These are phyloP conservation scores for Penaeus chinensis DNA, from an alignment of 1,140 invertebrate genomes.

Conservation along the genomic window DNA sequence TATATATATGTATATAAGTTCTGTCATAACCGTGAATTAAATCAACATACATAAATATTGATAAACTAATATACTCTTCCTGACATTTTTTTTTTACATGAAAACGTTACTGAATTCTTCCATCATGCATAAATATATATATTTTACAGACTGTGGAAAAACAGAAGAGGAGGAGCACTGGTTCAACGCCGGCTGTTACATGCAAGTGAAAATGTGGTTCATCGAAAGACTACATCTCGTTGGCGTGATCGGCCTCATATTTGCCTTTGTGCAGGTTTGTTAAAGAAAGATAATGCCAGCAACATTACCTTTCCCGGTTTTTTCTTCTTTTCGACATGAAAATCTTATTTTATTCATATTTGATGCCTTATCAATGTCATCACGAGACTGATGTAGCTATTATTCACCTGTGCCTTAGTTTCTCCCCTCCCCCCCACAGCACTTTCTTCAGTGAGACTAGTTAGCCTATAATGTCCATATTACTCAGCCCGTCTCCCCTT, in stretches of 20 bases:
- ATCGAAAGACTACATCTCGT: constrained; percentile 67
- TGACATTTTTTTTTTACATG: background rate
- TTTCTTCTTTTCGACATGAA: too few species aligned
- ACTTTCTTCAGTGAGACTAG: too few species aligned
- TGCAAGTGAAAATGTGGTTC: constrained; percentile 66
- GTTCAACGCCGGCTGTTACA: constrained; percentile 66
- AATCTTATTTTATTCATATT: too few species aligned
- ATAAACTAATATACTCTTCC: too few species aligned
- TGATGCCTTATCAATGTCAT: too few species aligned
- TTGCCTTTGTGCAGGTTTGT: constrained; percentile 67
- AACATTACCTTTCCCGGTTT: too few species aligned
- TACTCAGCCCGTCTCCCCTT: background rate
- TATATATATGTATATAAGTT: too few species aligned
- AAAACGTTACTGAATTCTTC: background rate
- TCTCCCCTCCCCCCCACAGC: too few species aligned
- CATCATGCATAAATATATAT: background rate
- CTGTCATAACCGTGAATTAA: too few species aligned
- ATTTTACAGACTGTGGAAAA: constrained; percentile 62
- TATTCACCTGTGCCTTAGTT: too few species aligned
- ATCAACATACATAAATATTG: too few species aligned
- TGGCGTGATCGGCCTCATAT: constrained; percentile 65
- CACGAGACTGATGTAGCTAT: too few species aligned
- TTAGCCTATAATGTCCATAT: background rate
- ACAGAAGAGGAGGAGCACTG: constrained; percentile 54
- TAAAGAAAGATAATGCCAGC: background rate